Conservation (phyloP, 1,140 invertebrate species). For the Drosophila sp. region DNA sequence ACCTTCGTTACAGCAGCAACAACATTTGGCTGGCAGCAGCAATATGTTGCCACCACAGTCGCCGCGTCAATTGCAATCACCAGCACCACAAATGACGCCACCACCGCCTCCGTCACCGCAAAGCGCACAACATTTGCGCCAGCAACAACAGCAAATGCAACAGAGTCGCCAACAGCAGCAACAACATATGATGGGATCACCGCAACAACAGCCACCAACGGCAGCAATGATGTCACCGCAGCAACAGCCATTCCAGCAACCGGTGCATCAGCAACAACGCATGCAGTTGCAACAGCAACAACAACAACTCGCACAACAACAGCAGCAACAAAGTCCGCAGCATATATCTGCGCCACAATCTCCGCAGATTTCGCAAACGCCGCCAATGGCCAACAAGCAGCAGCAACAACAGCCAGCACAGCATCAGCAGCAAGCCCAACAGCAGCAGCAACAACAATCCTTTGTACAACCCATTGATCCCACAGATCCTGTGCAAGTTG, state of each 20-base stretch:
- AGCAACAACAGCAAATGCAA: conserved; percentile 66
- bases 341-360: conserved; percentile 73
- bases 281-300: conserved; percentile 67
- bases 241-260: conserved; percentile 58
- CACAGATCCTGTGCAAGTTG: conserved; percentile 80
- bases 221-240: conserved; percentile 70
- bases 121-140: conserved; percentile 84
- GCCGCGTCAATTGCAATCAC: conserved; percentile 76
- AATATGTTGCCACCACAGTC: conserved; percentile 79
- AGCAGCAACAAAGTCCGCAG: conserved; percentile 75
- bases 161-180: conserved; percentile 66
- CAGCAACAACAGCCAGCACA: conserved; percentile 55
- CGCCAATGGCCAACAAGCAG: conserved; percentile 64
- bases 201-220: conserved; percentile 63
- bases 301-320: conserved; percentile 67
- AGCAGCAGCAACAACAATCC: conserved; percentile 61
- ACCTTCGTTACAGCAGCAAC: conserved; percentile 70
- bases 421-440: conserved; percentile 56
- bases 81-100: conserved; percentile 83
- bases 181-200: conserved; percentile 70
- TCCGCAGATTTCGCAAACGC: conserved; percentile 73
- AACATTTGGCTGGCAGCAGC: conserved; percentile 56
- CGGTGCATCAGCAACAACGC: conserved; percentile 63
- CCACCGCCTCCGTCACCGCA: conserved; percentile 78
- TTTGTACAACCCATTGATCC: conserved; percentile 76